These are phyloP conservation scores for Danio rerio DNA, from an alignment of 2,113 vertebrate genomes.

Conservation along the genomic window GRCz12tu NC_133196.1:15231501-15232000, in stretches of 20 bases:
- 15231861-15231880: constrained; percentile 29
- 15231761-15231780: not conserved
- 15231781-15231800: not conserved
- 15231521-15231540: too few species aligned
- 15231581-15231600: too few species aligned
- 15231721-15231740: not conserved
- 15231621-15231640: too few species aligned
- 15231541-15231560: too few species aligned
- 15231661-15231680: too few species aligned
- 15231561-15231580: too few species aligned
- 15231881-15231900: not conserved
- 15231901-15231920: constrained; percentile 27
- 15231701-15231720: not conserved
- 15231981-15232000: constrained; percentile 24
- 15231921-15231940: constrained; percentile 33
- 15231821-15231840: too few species aligned
- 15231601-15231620: too few species aligned
- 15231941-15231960: constrained; percentile 28
- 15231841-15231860: not conserved
- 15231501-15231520: too few species aligned
- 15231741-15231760: not conserved
- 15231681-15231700: too few species aligned
- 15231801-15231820: not conserved
- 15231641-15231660: too few species aligned
- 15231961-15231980: not conserved